A percentile compares a stretch with the other conserved stretches of the same genome.
These are phyloP conservation scores for Neotragus moschatus DNA, from an alignment of 2,113 vertebrate species.

Conservation along the genomic window DNA sequence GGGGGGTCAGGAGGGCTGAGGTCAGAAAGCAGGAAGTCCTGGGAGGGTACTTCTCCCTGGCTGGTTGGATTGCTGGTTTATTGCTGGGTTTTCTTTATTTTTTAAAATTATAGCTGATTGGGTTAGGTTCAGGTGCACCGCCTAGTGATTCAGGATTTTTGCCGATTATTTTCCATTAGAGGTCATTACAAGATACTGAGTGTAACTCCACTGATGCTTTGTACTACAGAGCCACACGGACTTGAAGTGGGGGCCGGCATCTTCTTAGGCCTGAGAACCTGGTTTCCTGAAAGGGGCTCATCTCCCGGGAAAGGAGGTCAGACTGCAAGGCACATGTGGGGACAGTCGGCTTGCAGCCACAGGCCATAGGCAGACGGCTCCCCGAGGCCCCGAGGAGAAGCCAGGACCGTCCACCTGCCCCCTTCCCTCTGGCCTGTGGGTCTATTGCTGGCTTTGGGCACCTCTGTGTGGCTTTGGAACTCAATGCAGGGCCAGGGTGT, in stretches of 20 bases:
- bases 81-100: not conserved
- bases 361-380: not conserved
- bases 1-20: not conserved
- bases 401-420: rapidly evolving
- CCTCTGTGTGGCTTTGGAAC: not conserved
- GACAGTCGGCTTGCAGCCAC: not conserved
- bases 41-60: rapidly evolving
- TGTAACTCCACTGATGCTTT: not conserved
- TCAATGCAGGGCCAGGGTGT: rapidly evolving
- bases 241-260: rapidly evolving
- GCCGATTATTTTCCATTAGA: not conserved
- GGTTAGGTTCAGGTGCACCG: not conserved
- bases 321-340: not conserved
- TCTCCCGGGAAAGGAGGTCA: rapidly evolving
- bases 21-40: not conserved
- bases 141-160: not conserved
- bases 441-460: not conserved
- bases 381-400: not conserved
- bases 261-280: not conserved
- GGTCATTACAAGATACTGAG: not conserved
- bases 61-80: not conserved
- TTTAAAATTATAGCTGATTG: not conserved
- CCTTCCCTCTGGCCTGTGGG: not conserved
- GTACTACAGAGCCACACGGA: not conserved
- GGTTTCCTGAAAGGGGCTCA: not conserved